phyloP scores from a whole-genome alignment of 2,797 vertebrate species.

The Chaunax sp. region DNA sequence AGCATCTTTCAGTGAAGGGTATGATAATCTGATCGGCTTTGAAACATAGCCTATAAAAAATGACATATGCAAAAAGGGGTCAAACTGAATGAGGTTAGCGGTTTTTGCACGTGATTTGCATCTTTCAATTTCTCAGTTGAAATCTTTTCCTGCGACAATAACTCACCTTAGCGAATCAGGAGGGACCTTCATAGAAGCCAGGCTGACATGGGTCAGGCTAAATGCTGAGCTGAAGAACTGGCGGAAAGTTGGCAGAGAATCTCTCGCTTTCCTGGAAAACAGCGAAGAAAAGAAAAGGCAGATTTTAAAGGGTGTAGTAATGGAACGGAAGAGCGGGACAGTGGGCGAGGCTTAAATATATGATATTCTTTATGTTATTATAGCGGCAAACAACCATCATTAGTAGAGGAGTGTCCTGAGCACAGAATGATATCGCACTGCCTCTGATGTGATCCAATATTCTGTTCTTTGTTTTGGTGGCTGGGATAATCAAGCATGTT shows the following conservation, averaged over 20 bases:
- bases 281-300: constrained; percentile 15
- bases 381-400: too few relatives aligned
- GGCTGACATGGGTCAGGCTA: constrained; percentile 86
- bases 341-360: constrained; percentile 6
- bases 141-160: too few relatives aligned
- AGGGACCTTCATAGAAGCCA: constrained; percentile 87
- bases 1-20: too few relatives aligned
- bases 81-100: constrained; percentile 24
- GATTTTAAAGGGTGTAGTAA: neutral
- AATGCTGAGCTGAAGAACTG: constrained; percentile 92
- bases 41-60: neutral
- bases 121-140: too few relatives aligned
- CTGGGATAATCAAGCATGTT: too few relatives aligned
- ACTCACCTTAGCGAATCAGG: constrained; percentile 88
- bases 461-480: too few relatives aligned
- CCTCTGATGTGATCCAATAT: too few relatives aligned
- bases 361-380: too few relatives aligned
- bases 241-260: constrained; percentile 86
- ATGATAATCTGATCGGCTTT: neutral
- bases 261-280: constrained; percentile 84
- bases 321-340: neutral
- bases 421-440: too few relatives aligned
- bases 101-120: too few relatives aligned
- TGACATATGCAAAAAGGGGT: neutral
- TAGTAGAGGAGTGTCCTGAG: too few relatives aligned